phyloP scores from a whole-genome alignment of 2,797 vertebrate species.

The Nannoperca australis region DNA sequence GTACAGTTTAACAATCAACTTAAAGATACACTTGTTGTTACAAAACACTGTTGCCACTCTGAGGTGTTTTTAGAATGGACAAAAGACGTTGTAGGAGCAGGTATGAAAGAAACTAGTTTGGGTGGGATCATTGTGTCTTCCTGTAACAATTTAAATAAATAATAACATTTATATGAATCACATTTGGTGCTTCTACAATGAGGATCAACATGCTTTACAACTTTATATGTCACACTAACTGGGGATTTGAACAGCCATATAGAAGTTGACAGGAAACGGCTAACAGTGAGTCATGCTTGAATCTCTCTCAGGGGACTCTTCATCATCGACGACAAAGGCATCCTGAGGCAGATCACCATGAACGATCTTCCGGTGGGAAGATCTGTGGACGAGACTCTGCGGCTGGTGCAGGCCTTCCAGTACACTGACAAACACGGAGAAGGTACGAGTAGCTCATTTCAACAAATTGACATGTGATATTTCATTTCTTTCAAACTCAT shows the following conservation, averaged over 20 bases:
- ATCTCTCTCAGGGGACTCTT: constrained; percentile 92
- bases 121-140: background rate
- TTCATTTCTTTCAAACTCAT: background rate
- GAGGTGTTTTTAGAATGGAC: background rate
- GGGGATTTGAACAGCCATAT: background rate
- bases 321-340: constrained; percentile 96
- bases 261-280: background rate
- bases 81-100: background rate
- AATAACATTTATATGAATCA: background rate
- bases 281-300: background rate
- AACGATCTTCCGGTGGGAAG: constrained; percentile 98
- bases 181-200: background rate
- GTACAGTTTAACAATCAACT: constrained; percentile 72
- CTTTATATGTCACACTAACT: background rate
- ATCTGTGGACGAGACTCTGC: constrained; percentile 97
- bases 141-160: background rate
- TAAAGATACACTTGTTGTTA: background rate
- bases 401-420: constrained; percentile 98
- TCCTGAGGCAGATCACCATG: constrained; percentile 97
- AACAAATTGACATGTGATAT: too few relatives aligned
- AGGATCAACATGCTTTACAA: background rate
- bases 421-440: constrained; percentile 98
- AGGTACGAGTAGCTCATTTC: constrained; percentile 81
- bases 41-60: background rate
- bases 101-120: background rate